Evolutionary conservation across 2,888 invertebrate species (phyloP).

Genomic region (Pollenia griseotomentosa): DNA sequence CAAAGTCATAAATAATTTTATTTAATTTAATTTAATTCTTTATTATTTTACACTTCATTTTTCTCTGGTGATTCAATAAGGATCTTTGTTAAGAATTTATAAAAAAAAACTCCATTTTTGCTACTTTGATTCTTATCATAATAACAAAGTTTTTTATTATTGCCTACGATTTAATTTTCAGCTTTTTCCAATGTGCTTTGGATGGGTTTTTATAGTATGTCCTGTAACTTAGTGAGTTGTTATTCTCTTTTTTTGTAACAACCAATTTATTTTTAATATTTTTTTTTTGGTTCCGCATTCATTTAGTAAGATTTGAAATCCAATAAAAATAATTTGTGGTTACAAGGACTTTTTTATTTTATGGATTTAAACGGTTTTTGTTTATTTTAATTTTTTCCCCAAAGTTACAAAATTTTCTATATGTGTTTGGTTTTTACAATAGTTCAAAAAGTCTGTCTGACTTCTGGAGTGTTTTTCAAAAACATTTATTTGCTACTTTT

Average conservation of each 20-base stretch:
- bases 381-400: not conserved
- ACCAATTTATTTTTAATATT: not conserved
- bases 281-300: not conserved
- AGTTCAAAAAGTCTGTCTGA: not conserved
- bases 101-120: not conserved
- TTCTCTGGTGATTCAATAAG: not conserved
- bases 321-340: slow-evolving; percentile 75
- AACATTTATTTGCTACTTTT: slow-evolving; percentile 18
- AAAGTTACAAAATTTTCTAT: not conserved
- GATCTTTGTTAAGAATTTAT: not conserved
- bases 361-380: slow-evolving; percentile 35
- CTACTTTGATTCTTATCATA: not conserved
- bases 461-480: not conserved
- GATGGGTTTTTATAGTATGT: not conserved
- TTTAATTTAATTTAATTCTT: too few species aligned
- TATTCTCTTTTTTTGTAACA: slow-evolving; percentile 12
- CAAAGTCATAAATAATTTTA: too few species aligned
- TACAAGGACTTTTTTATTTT: slow-evolving; percentile 57
- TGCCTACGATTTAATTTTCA: slow-evolving; percentile 13
- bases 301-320: slow-evolving; percentile 70
- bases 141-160: slow-evolving; percentile 3
- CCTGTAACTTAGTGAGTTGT: slow-evolving; percentile 27
- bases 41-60: not conserved
- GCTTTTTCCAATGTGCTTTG: not conserved
- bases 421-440: not conserved